Percentiles rank a stretch among this genome's conserved stretches.
Evolutionary conservation across 1,140 invertebrate species (phyloP).

Genomic region (Apis florea): DNA sequence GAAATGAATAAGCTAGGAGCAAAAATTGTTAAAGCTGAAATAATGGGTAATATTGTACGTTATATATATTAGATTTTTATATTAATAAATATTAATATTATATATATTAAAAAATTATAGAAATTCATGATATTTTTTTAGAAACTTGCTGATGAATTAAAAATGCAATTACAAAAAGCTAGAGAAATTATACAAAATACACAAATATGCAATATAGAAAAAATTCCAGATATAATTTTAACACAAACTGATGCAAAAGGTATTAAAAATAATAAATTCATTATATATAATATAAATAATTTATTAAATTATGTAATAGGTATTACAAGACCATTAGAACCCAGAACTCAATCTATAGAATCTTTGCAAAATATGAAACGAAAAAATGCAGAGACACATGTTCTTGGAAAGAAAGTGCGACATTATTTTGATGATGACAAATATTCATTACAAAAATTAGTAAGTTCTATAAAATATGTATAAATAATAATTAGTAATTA

Average conservation of each 20-base stretch:
- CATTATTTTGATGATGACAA: conserved; percentile 96
- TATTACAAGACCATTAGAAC: conserved; percentile 79
- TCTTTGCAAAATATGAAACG: conserved; percentile 63
- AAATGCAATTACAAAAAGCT: conserved; percentile 87
- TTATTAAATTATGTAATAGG: conserved; percentile 31
- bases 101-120: neutral
- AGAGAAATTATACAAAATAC: conserved; percentile 78
- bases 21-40: conserved; percentile 94
- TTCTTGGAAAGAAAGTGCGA: conserved; percentile 85
- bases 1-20: conserved; percentile 94
- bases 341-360: conserved; percentile 63
- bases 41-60: conserved; percentile 88
- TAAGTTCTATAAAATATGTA: conserved; percentile 74
- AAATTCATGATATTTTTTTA: conserved; percentile 60
- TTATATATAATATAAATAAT: neutral
- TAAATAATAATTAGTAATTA: neutral
- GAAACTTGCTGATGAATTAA: conserved; percentile 86
- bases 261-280: conserved; percentile 40
- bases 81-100: too few species aligned
- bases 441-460: conserved; percentile 92
- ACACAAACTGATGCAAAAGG: conserved; percentile 87
- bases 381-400: conserved; percentile 87
- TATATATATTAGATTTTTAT: conserved; percentile 13
- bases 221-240: conserved; percentile 81
- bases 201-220: neutral